phyloP scores from a whole-genome alignment of 2,797 vertebrate genomes.

The Hydrolagus colliei region DNA sequence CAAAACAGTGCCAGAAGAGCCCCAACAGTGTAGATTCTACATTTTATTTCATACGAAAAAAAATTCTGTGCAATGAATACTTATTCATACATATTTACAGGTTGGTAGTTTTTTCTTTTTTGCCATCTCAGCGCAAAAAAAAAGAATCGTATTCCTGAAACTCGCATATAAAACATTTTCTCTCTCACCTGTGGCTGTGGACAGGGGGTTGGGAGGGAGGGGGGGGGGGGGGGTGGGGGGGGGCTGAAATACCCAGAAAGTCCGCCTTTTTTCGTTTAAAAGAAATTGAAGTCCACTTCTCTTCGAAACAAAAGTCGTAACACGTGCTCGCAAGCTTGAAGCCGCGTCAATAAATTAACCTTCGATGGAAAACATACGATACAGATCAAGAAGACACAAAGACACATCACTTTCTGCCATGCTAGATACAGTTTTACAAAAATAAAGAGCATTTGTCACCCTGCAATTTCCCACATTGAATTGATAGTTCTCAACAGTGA shows the following conservation, averaged over 20 bases:
- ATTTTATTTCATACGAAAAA: conserved; percentile 71
- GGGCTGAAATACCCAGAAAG: conserved; percentile 49
- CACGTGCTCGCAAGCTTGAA: conserved; percentile 49
- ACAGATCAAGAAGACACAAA: conserved; percentile 47
- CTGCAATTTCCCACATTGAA: conserved; percentile 19
- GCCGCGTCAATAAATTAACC: conserved; percentile 52
- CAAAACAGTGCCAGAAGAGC: conserved; percentile 51
- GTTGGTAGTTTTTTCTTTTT: conserved; percentile 38
- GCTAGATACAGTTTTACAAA: conserved; percentile 53
- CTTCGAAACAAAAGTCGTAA: conserved; percentile 3
- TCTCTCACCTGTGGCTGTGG: conserved; percentile 40
- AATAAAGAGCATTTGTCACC: conserved; percentile 32
- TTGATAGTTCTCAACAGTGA: background rate
- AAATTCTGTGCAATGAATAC: conserved; percentile 72
- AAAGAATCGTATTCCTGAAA: conserved; percentile 54
- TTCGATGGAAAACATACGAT: conserved; percentile 46
- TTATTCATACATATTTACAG: conserved; percentile 70
- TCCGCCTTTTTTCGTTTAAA: conserved; percentile 35
- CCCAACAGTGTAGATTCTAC: conserved; percentile 59
- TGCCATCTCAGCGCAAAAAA: conserved; percentile 46
- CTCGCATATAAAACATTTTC: conserved; percentile 42
- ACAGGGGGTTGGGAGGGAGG: conserved; percentile 31
- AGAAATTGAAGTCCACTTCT: too few species aligned
- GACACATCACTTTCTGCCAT: conserved; percentile 53
- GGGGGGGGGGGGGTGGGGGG: too few species aligned